Conservation (phyloP, 2,113 vertebrate genomes). For the Apteryx mantelli region DNA sequence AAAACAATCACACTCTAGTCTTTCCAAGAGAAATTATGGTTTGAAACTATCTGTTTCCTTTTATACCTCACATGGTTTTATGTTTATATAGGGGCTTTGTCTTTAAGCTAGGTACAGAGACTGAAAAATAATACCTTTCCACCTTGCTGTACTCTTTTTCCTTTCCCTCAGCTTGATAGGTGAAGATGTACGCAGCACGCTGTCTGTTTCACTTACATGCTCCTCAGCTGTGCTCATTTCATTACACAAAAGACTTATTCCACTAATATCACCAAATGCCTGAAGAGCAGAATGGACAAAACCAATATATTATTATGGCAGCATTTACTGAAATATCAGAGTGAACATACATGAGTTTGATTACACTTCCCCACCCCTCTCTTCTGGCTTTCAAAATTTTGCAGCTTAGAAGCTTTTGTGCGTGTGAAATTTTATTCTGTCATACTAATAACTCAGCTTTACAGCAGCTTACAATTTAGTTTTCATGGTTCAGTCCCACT, state of each 20-base stretch:
- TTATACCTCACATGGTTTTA: background rate
- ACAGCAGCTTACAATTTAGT: conserved; percentile 49
- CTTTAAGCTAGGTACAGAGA: background rate
- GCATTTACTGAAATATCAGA: conserved; percentile 10
- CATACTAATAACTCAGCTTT: conserved; percentile 62
- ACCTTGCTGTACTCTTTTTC: conserved; percentile 69
- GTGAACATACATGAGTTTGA: conserved; percentile 27
- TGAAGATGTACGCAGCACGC: background rate
- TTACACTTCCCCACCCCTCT: background rate
- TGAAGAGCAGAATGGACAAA: conserved; percentile 67
- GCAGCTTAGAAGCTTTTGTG: conserved; percentile 18
- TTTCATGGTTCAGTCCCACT: conserved; percentile 69
- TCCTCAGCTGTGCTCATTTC: conserved; percentile 47
- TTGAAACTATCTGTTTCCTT: background rate
- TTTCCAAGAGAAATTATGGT: background rate
- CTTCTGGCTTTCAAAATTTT: conserved; percentile 39
- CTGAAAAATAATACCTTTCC: conserved; percentile 70
- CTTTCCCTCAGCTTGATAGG: conserved; percentile 69
- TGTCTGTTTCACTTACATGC: background rate
- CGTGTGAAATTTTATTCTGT: conserved; percentile 72
- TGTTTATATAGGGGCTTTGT: background rate
- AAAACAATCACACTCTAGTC: fast-evolving
- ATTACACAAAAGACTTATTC: conserved; percentile 10
- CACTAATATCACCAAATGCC: conserved; percentile 82
- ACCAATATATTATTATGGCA: background rate